phyloP scores from a whole-genome alignment of 2,797 vertebrate species.

The Eulemur albifrons region DNA sequence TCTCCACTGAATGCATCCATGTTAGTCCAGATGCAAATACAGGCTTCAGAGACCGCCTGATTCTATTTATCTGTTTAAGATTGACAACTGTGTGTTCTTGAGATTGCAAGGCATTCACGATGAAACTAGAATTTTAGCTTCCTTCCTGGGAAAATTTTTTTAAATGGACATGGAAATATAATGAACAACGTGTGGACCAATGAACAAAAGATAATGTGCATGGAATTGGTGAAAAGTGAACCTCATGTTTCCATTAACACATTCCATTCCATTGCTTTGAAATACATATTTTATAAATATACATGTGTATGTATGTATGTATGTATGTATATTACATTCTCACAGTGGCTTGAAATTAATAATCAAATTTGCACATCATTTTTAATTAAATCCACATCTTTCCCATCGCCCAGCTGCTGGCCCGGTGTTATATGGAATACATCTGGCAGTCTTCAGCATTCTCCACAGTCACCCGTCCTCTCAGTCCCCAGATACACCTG shows the following conservation, averaged over 20 bases:
- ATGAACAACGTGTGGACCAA: background rate
- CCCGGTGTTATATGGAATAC: slow-evolving; percentile 30
- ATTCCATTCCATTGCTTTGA: slow-evolving; percentile 41
- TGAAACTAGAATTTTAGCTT: slow-evolving; percentile 34
- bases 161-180: slow-evolving; percentile 33
- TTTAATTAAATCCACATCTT: slow-evolving; percentile 73
- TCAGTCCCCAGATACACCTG: slow-evolving; percentile 75
- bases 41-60: background rate
- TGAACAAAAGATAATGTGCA: slow-evolving; percentile 40
- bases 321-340: slow-evolving; percentile 26
- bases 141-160: background rate
- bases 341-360: slow-evolving; percentile 66
- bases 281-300: slow-evolving; percentile 9
- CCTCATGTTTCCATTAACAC: slow-evolving; percentile 47
- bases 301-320: background rate
- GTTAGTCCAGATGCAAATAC: slow-evolving; percentile 47
- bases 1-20: background rate
- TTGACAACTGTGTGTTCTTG: background rate
- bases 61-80: background rate
- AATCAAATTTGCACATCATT: slow-evolving; percentile 69
- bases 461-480: slow-evolving; percentile 63
- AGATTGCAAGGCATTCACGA: background rate
- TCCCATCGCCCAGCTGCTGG: slow-evolving; percentile 68
- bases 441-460: slow-evolving; percentile 72
- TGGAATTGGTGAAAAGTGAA: slow-evolving; percentile 23